Base-by-base conservation (phyloP, 2,888 invertebrate genomes). In the Caradrina kadenii region DNA sequence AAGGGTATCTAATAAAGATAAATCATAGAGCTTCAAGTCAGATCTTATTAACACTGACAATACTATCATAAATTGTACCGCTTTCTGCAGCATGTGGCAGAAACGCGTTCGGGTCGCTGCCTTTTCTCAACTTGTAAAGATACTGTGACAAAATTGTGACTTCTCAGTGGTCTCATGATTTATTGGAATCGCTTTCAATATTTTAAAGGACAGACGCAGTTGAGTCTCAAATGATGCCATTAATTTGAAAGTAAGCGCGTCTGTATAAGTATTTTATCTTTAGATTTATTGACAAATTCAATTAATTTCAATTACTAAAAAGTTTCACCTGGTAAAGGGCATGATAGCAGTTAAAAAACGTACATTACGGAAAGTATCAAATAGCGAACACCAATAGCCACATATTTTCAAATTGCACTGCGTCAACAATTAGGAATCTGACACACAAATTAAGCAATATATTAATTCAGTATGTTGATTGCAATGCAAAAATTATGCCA, bases 141-240 rank as follows among this genome's bases (percentile, higher is more conserved):
- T 52, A 70, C 55, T 76, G 39, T 55, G 60, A 76, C 60, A 64
- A 75, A 75, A 75, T 75, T 65, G 77, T 71, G 77, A 75, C 71
- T 71, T 61, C 72, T 72, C 58, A 72, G 72, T 66, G 49, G 53
- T 62, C 19, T 48, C 50, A 31, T 55, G 58, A 75, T 75, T 66
- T 75, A 71, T 62, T 65, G 21, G 45, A 71, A 71, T 62, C 31
- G 19, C 17, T 55, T 77, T 31, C 61, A 65, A 75, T 75, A 76
- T 76, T 76, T 63, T 53, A 21, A 68, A 26, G 6, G 26, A 62
- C 22, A 21, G 39, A 58, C n/a, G 13, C 11, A 58, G 45, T 11
- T 0, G 11, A 15, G 17, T 59, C 17, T 31, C 13, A 53, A 75
- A 69, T 69, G 8, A 49, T 50, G 19, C 8, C 45, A 48, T 65